Evolutionary conservation across 1,140 invertebrate species (phyloP), one percentile per base, ranked within the genome.

Genomic region (Whitmania pigra): DNA sequence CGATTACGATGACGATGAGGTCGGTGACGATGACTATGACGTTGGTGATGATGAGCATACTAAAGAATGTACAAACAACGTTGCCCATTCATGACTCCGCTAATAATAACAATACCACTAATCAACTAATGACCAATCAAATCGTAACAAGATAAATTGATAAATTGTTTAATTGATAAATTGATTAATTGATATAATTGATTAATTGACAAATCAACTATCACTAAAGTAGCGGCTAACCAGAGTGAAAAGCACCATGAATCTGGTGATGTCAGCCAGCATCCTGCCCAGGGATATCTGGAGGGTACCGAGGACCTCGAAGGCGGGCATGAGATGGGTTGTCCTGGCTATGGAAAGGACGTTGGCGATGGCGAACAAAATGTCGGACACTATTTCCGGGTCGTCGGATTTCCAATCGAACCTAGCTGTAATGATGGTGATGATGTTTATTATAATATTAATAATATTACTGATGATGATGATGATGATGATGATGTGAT

Each of bases 231-330:
- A 36, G 6, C 31, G 6, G 78, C 80, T 75, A 72, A 82, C 81
- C 75, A 82, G 74, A 25, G 77, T 79, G 69, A 82, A 82, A 13
- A 82, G 77, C 71, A 82, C 80, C 76, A 82, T 78, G 74, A 82
- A 82, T 27, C 81, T 77, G 25, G 80, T 80, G 68, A 82, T 82
- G 74, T 82, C 81, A 18, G 83, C 80, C 36, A 83, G 78, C 82
- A 83, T 83, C 36, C 80, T 75, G 11, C 80, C 81, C 11, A 83
- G 75, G 0, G 82, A 82, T 69, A 83, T 83, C 74, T 83, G 82
- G 22, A 83, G 74, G 0, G 82, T 81, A 29, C 82, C 82, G 25
- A 83, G 76, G 40, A 82, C 79, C 72, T 83, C 81, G 74, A 82
- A 82, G 29, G 81, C 82, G 25, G 82, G 82, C 78, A 83, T 81